These are phyloP conservation scores for Excalfactoria chinensis DNA, from an alignment of 2,113 vertebrate species.

Conservation along the genomic window DNA sequence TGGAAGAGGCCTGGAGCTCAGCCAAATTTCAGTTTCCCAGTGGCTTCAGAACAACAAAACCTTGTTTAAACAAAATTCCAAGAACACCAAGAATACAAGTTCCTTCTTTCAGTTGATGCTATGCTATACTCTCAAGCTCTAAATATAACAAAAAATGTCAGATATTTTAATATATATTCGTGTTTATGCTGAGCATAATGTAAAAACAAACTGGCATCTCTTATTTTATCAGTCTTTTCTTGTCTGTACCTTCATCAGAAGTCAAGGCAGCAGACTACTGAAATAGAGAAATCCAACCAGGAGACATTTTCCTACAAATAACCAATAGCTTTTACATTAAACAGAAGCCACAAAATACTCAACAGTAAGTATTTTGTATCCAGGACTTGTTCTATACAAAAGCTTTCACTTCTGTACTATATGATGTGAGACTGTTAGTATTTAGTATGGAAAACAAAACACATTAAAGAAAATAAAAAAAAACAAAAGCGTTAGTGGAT, in stretches of 20 bases:
- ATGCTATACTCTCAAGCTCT: neutral
- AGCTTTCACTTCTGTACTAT: neutral
- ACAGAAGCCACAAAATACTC: neutral
- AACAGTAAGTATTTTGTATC: neutral
- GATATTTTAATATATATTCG: neutral
- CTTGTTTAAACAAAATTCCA: neutral
- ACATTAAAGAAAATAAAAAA: neutral
- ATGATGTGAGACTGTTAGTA: neutral
- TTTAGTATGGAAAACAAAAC: neutral
- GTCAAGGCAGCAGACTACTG: neutral
- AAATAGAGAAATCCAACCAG: neutral
- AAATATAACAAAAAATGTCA: neutral
- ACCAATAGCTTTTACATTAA: neutral
- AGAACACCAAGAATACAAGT: neutral
- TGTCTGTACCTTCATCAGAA: neutral
- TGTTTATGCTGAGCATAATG: neutral
- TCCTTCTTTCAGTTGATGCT: neutral
- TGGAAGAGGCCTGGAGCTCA: neutral
- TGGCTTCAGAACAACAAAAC: conserved; percentile 1
- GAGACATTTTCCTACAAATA: neutral
- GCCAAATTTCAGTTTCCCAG: neutral
- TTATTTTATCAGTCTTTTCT: neutral
- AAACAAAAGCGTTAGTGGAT: neutral
- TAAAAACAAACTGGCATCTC: neutral
- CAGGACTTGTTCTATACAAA: neutral